Percentiles rank a stretch among this genome's conserved stretches.
Evolutionary conservation across 1,140 invertebrate genomes (phyloP).

Genomic region (Samia ricini): DNA sequence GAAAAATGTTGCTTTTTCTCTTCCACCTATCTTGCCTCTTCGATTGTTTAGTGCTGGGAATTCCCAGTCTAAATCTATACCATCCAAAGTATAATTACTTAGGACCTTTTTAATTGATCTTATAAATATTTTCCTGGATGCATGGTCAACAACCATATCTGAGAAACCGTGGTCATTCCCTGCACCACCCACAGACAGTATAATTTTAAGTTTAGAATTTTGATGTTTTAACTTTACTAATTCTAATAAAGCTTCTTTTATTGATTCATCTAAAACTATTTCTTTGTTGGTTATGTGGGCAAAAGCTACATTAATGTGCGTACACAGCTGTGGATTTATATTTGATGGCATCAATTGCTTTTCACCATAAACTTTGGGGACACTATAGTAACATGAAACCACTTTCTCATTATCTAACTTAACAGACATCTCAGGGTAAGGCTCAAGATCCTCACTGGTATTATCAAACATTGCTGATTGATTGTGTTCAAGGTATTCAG

Average conservation of each 20-base stretch:
- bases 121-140: conserved; percentile 85
- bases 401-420: conserved; percentile 21
- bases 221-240: conserved; percentile 80
- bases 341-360: conserved; percentile 75
- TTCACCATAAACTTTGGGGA: conserved; percentile 51
- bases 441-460: not conserved
- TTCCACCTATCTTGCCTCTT: conserved; percentile 34
- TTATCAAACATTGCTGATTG: no score
- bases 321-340: conserved; percentile 85
- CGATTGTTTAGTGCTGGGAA: conserved; percentile 80
- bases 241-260: conserved; percentile 73
- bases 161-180: conserved; percentile 81
- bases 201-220: conserved; percentile 85
- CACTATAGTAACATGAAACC: conserved; percentile 83
- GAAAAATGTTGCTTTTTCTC: conserved; percentile 84
- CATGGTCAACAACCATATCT: conserved; percentile 83
- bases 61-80: conserved; percentile 93
- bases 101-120: conserved; percentile 81
- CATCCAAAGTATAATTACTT: conserved; percentile 84
- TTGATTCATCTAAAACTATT: conserved; percentile 69
- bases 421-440: not conserved
- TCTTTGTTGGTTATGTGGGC: conserved; percentile 81
- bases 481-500: no score
- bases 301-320: conserved; percentile 89
- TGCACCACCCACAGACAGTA: conserved; percentile 87